Percentiles rank a stretch among this genome's conserved stretches.
phyloP scores from a whole-genome alignment of 2,888 invertebrate species.

The Hanleya hanleyi region DNA sequence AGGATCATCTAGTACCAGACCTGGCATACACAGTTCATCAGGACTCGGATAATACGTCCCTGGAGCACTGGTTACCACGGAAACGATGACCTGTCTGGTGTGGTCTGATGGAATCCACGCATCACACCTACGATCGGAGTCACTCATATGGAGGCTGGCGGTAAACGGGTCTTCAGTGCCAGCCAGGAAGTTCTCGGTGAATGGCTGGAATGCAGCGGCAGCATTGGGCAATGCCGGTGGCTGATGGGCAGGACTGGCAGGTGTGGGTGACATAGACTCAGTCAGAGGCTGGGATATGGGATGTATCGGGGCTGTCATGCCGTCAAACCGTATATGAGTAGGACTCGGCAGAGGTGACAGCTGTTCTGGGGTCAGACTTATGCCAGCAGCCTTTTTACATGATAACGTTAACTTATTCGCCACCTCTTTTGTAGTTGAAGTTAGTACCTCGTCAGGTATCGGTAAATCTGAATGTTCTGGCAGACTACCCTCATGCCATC shows the following conservation, averaged over 20 bases:
- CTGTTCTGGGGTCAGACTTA: constrained; percentile 47
- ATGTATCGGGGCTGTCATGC: background rate
- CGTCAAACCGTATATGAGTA: constrained; percentile 40
- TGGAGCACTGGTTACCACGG: constrained; percentile 80
- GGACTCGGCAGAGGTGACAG: constrained; percentile 56
- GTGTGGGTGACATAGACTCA: constrained; percentile 19
- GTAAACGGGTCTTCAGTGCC: constrained; percentile 60
- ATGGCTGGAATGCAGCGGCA: constrained; percentile 25
- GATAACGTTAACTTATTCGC: background rate
- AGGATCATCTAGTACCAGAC: constrained; percentile 86
- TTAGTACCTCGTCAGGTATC: background rate
- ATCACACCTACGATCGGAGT: constrained; percentile 66
- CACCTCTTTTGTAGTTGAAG: background rate
- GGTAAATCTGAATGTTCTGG: background rate
- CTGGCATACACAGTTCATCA: constrained; percentile 88
- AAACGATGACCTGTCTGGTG: constrained; percentile 78
- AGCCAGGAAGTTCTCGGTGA: constrained; percentile 26
- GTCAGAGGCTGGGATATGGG: constrained; percentile 5
- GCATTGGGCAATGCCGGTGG: constrained; percentile 26
- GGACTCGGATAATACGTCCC: constrained; percentile 83
- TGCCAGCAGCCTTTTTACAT: background rate
- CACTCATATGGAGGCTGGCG: constrained; percentile 65
- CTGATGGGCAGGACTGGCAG: constrained; percentile 44
- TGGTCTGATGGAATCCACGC: constrained; percentile 87
- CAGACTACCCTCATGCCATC: background rate